phyloP scores from a whole-genome alignment of 1,140 invertebrate genomes.

The Trichonephila clavipes region DNA sequence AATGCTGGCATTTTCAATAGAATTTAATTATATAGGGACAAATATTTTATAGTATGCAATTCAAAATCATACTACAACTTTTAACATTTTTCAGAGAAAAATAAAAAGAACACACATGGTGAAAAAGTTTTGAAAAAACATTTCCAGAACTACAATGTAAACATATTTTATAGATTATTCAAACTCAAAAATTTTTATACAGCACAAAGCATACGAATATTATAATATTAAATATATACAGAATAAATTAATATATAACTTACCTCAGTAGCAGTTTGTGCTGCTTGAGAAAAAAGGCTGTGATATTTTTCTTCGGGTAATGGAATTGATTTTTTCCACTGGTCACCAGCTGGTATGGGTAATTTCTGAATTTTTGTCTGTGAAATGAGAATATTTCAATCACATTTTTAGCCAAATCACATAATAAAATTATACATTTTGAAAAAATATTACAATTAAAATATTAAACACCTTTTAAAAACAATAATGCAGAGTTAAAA shows the following conservation, averaged over 20 bases:
- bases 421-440: too few relatives aligned
- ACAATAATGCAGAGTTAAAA: not conserved
- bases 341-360: slow-evolving; percentile 39
- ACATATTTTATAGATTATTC: too few relatives aligned
- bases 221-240: not conserved
- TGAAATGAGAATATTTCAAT: not conserved
- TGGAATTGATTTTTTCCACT: slow-evolving; percentile 14
- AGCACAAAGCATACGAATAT: not conserved
- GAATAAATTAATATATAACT: not conserved
- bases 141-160: too few relatives aligned
- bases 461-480: slow-evolving; percentile 37
- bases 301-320: slow-evolving; percentile 57
- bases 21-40: too few relatives aligned
- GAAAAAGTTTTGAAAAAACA: too few relatives aligned
- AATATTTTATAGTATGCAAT: too few relatives aligned
- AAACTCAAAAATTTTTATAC: not conserved
- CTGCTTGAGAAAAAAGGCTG: slow-evolving; percentile 21
- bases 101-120: too few relatives aligned
- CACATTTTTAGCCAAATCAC: too few relatives aligned
- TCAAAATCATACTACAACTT: too few relatives aligned
- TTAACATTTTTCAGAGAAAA: too few relatives aligned
- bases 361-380: slow-evolving; percentile 25
- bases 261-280: slow-evolving; percentile 13
- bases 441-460: not conserved
- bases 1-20: too few relatives aligned